Conservation (phyloP, 2,797 vertebrate genomes). For the Microctenopoma lineatum region DNA sequence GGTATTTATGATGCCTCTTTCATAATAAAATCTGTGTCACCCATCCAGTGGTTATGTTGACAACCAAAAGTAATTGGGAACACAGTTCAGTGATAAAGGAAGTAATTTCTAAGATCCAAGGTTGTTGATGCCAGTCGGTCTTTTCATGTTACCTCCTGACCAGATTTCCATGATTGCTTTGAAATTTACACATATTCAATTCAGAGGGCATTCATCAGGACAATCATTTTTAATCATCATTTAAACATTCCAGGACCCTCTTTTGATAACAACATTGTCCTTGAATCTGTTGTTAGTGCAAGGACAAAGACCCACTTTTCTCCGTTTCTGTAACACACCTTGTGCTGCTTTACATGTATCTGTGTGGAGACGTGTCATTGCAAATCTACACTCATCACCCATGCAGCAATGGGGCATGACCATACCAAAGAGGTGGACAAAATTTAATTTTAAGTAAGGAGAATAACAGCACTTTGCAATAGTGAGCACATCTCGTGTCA, state of each 20-base stretch:
- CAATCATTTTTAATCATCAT: not conserved
- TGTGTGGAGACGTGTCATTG: not conserved
- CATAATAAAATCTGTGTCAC: too few species aligned
- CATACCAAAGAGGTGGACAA: not conserved
- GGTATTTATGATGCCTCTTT: too few species aligned
- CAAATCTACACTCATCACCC: not conserved
- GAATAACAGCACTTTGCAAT: not conserved
- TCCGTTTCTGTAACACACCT: not conserved
- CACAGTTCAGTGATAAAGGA: too few species aligned
- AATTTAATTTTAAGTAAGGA: not conserved
- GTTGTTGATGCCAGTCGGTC: not conserved
- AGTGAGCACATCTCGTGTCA: too few species aligned
- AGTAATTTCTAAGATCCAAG: not conserved
- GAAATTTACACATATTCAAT: not conserved
- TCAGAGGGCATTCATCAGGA: too few species aligned
- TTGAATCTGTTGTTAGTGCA: not conserved
- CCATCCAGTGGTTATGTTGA: too few species aligned
- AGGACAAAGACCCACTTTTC: slow-evolving; percentile 7
- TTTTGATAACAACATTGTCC: not conserved
- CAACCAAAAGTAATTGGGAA: too few species aligned
- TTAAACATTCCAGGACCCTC: not conserved
- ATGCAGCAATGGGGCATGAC: not conserved
- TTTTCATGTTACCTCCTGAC: not conserved
- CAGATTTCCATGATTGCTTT: not conserved
- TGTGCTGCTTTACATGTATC: not conserved